These are phyloP conservation scores for Poliocrania exsul DNA, from an alignment of 2,797 vertebrate genomes.

Conservation along the genomic window DNA sequence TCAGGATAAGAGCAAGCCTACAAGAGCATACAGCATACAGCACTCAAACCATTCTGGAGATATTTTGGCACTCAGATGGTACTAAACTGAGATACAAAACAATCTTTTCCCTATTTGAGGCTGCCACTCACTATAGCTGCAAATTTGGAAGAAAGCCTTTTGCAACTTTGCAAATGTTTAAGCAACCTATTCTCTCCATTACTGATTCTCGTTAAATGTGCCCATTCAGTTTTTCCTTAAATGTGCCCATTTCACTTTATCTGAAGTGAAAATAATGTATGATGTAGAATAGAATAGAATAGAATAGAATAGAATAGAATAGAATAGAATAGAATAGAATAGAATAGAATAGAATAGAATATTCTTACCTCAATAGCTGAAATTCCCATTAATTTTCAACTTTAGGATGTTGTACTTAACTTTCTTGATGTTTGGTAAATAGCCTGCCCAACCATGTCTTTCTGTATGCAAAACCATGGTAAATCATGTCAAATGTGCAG, in stretches of 20 bases:
- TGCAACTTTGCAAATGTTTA: neutral
- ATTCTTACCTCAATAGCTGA: neutral
- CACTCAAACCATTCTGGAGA: neutral
- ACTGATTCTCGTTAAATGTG: neutral
- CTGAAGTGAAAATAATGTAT: neutral
- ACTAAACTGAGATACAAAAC: neutral
- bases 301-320: no score
- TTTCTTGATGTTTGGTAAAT: neutral
- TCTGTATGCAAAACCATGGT: neutral
- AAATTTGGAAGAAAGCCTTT: neutral
- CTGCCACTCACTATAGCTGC: neutral
- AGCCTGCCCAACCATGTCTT: neutral
- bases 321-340: no score
- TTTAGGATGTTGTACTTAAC: neutral
- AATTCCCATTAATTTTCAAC: neutral
- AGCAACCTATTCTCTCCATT: neutral
- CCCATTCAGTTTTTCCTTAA: neutral
- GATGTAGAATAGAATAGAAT: neutral
- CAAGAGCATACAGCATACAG: neutral
- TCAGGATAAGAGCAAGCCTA: neutral
- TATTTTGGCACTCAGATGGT: neutral
- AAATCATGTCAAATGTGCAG: neutral
- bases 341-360: neutral
- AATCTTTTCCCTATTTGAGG: neutral
- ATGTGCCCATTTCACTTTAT: neutral